Evolutionary conservation across 1,140 invertebrate species (phyloP), one percentile per base, ranked within the genome.

Genomic region (Mylabris phalerata): DNA sequence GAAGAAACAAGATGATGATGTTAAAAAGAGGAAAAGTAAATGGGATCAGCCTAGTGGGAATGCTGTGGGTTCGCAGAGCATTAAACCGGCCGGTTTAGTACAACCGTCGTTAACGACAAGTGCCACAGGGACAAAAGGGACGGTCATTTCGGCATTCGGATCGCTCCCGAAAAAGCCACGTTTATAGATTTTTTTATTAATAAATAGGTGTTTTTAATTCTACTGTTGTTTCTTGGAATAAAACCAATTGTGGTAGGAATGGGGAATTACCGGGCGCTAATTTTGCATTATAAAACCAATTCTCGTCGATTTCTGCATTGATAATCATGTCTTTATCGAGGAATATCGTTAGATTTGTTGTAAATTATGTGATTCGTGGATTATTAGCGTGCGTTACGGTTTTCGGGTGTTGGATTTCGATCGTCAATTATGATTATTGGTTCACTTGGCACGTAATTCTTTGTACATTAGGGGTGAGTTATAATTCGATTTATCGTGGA

Each of bases 71-170:
- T 42, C 77, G 19, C 67, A 73, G 26, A 71, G 76, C 10, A 76
- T 83, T 5, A 83, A 85, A 58, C 82, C 83, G 50, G 77, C 80
- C 24, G 84, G 75, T 13, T 77, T 80, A 60, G 78, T 83, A 40
- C 84, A 79, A 70, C 84, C 78, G 10, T 84, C 88, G 0, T 74
- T 92, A n/a, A 90, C 89, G 0, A 84, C 82, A 24, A 84, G 83
- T 39, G 84, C 84, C 1, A 89, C 89, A 3, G 89, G 89, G 42
- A 91, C 90, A 6, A 94, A 93, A 73, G 84, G 89, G 10, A 93
- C 89, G 3, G 84, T 91, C 44, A 93, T 94, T 66, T 92, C 89
- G 38, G 90, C 90, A 39, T 93, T 93, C 80, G 91, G 90, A 26
- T 88, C 89, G 5, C 77, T 93, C 63, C 87, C 88, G 32, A 93